Percentiles rank a stretch among this genome's conserved stretches.
phyloP scores from a whole-genome alignment of 2,797 vertebrate species.

The Danionella dracula region DNA sequence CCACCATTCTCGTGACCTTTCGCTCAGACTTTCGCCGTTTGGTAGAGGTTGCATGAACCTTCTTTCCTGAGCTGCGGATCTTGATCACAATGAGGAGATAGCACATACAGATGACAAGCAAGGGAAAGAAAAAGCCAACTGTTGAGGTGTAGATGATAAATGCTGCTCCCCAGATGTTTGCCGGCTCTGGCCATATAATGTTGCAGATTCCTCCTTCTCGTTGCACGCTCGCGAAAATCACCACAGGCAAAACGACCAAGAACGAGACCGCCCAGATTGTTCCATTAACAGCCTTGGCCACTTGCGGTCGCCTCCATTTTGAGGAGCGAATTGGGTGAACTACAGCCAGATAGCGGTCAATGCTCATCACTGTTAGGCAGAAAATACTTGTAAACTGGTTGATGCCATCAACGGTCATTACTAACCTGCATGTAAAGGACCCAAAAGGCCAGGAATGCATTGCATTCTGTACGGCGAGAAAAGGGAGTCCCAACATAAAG shows the following conservation, averaged over 20 bases:
- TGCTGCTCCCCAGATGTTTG: conserved; percentile 78
- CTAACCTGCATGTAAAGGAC: conserved; percentile 84
- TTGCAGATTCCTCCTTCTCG: conserved; percentile 83
- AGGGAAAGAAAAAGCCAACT: conserved; percentile 88
- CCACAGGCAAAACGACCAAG: conserved; percentile 86
- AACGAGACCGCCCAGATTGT: conserved; percentile 88
- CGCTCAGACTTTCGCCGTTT: conserved; percentile 85
- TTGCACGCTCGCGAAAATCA: conserved; percentile 85
- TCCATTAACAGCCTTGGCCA: conserved; percentile 84
- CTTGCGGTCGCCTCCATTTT: conserved; percentile 84
- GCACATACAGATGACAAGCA: conserved; percentile 94
- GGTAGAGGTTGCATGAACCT: conserved; percentile 82
- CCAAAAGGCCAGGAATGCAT: conserved; percentile 93
- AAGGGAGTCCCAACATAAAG: conserved; percentile 91
- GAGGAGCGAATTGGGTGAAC: conserved; percentile 90
- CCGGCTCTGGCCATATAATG: conserved; percentile 88
- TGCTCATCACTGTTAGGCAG: conserved; percentile 94
- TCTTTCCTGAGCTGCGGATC: conserved; percentile 85
- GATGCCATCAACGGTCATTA: conserved; percentile 90
- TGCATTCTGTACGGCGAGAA: conserved; percentile 90
- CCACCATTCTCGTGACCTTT: conserved; percentile 92
- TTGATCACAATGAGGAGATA: conserved; percentile 93
- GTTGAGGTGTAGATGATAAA: conserved; percentile 93
- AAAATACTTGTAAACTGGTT: conserved; percentile 98
- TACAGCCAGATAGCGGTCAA: conserved; percentile 92